Conservation (phyloP, 1,140 invertebrate species). For the Papilio aristodemus region DNA sequence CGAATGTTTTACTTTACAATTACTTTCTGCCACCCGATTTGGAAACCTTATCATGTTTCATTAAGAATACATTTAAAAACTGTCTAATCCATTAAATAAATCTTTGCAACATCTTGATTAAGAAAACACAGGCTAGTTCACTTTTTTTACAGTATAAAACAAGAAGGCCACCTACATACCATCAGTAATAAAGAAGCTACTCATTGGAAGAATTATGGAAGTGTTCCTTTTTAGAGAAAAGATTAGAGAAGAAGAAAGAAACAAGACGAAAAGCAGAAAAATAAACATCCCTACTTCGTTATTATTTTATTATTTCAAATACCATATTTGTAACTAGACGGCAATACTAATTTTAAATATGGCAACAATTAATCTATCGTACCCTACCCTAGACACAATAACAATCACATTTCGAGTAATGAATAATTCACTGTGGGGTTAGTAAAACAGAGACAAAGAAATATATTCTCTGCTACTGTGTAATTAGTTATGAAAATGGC, state of each 20-base stretch:
- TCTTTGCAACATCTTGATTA: too few relatives aligned
- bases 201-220: too few relatives aligned
- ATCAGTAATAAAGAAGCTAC: too few relatives aligned
- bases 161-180: too few relatives aligned
- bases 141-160: too few relatives aligned
- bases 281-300: not conserved
- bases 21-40: slow-evolving; percentile 9
- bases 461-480: slow-evolving; percentile 10
- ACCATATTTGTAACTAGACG: not conserved
- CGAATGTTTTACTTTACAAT: slow-evolving; percentile 28
- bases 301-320: not conserved
- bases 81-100: too few relatives aligned
- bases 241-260: not conserved
- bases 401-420: slow-evolving; percentile 24
- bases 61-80: not conserved
- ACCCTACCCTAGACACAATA: slow-evolving; percentile 5
- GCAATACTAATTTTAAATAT: slow-evolving; percentile 13
- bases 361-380: slow-evolving; percentile 25
- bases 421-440: slow-evolving; percentile 14
- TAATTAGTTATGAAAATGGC: slow-evolving; percentile 12
- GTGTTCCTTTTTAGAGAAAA: not conserved
- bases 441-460: not conserved
- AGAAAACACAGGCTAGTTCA: too few relatives aligned
- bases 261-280: not conserved
- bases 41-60: not conserved